A percentile compares a stretch with the other conserved stretches of the same genome.
These are phyloP conservation scores for Carlito syrichta DNA, from an alignment of 2,113 vertebrate species.

Conservation along the genomic window DNA sequence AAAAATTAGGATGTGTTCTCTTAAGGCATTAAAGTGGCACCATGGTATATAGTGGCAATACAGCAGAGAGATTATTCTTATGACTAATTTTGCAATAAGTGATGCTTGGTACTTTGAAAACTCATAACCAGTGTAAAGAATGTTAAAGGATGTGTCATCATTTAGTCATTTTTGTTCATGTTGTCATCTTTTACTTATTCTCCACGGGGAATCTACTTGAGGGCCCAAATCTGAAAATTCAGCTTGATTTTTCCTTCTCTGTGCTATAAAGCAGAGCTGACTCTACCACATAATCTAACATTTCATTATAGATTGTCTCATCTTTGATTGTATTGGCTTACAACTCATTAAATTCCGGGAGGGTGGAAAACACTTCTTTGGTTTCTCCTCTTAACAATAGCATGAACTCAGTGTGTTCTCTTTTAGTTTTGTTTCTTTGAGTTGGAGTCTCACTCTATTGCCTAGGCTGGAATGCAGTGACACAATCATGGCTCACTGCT, in stretches of 20 bases:
- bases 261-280: neutral
- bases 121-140: neutral
- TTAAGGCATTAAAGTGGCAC: neutral
- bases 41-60: rapidly evolving
- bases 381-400: neutral
- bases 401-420: neutral
- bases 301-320: neutral
- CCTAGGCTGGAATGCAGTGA: too few relatives aligned
- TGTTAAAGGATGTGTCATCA: neutral
- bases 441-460: too few relatives aligned
- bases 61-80: too few relatives aligned
- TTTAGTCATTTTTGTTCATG: neutral
- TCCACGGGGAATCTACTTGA: neutral
- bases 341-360: neutral
- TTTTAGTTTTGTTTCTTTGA: too few relatives aligned
- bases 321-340: neutral
- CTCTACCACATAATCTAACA: neutral
- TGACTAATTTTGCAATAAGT: too few relatives aligned
- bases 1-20: neutral
- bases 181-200: neutral
- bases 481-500: too few relatives aligned
- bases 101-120: neutral
- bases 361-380: neutral
- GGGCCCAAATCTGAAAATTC: neutral
- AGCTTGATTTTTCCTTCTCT: neutral